Conservation (phyloP, 1,140 invertebrate genomes). For the Hycleus phaleratus region DNA sequence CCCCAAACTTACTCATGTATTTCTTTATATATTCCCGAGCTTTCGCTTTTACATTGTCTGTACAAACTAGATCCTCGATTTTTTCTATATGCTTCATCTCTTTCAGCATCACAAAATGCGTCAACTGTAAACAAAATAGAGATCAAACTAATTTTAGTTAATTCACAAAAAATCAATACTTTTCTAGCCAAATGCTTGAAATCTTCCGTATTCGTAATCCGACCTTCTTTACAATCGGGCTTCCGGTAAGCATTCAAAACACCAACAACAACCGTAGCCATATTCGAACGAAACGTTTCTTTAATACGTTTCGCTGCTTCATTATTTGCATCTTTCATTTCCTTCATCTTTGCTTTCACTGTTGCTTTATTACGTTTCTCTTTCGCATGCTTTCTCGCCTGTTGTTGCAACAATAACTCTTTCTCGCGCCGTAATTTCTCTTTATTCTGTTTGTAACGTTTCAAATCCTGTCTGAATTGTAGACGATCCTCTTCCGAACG, state of each 20-base stretch:
- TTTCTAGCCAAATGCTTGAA: constrained; percentile 95
- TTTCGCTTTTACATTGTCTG: constrained; percentile 88
- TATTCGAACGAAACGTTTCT: constrained; percentile 79
- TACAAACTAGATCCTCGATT: constrained; percentile 80
- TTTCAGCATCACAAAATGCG: constrained; percentile 94
- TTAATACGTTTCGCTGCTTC: constrained; percentile 63
- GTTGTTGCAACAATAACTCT: constrained; percentile 43
- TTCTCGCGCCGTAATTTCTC: constrained; percentile 65
- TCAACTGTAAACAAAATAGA: constrained; percentile 61
- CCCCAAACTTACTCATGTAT: constrained; percentile 91
- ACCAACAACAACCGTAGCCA: constrained; percentile 84
- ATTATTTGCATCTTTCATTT: constrained; percentile 44
- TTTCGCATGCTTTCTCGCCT: constrained; percentile 31
- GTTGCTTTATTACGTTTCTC: constrained; percentile 31
- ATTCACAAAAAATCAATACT: constrained; percentile 47
- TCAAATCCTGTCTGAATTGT: constrained; percentile 57
- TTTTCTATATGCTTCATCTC: constrained; percentile 87
- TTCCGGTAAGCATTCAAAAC: constrained; percentile 85
- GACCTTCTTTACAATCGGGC: constrained; percentile 71
- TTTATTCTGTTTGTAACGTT: constrained; percentile 68
- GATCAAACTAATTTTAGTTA: constrained; percentile 7
- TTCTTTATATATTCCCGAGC: constrained; percentile 91
- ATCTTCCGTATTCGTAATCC: constrained; percentile 84
- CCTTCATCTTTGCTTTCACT: constrained; percentile 34
- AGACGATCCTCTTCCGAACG: constrained; percentile 67